Conservation (phyloP, 2,888 invertebrate species). For the Himalopsyche japonica region DNA sequence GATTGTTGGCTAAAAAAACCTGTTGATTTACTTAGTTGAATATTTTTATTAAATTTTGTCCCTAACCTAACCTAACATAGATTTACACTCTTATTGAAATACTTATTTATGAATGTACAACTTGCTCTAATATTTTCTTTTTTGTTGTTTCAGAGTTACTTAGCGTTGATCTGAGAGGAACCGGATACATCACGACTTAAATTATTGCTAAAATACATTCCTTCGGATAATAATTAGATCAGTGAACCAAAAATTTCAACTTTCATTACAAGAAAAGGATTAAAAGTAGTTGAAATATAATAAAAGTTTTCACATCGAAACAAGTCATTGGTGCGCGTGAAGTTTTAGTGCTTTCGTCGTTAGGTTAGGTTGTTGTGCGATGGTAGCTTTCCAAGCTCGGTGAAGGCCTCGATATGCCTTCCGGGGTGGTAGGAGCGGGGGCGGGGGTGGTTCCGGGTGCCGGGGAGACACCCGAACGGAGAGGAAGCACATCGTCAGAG, state of each 20-base stretch:
- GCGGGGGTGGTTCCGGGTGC: conserved; percentile 13
- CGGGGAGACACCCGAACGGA: conserved; percentile 28
- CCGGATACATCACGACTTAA: not conserved
- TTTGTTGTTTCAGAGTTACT: not conserved
- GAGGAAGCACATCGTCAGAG: conserved; percentile 39
- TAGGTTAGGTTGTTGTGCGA: conserved; percentile 16
- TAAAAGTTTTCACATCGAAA: not conserved
- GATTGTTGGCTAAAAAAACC: too few relatives aligned
- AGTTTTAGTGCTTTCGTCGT: not conserved
- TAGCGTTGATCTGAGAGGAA: not conserved
- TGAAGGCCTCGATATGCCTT: conserved; percentile 32
- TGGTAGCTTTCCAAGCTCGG: conserved; percentile 21
- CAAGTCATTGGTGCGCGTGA: not conserved
- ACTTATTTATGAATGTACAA: not conserved
- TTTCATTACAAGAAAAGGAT: not conserved
- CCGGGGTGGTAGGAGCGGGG: conserved; percentile 25
- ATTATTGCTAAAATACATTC: not conserved
- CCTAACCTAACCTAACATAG: too few relatives aligned
- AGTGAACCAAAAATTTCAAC: not conserved
- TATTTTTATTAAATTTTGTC: too few relatives aligned
- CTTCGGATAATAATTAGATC: not conserved
- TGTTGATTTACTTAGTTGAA: too few relatives aligned
- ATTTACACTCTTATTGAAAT: too few relatives aligned
- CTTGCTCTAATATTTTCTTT: not conserved
- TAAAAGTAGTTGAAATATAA: not conserved